These are phyloP conservation scores for Heliconius aoede DNA, from an alignment of 2,888 invertebrate species.

Conservation along the genomic window DNA sequence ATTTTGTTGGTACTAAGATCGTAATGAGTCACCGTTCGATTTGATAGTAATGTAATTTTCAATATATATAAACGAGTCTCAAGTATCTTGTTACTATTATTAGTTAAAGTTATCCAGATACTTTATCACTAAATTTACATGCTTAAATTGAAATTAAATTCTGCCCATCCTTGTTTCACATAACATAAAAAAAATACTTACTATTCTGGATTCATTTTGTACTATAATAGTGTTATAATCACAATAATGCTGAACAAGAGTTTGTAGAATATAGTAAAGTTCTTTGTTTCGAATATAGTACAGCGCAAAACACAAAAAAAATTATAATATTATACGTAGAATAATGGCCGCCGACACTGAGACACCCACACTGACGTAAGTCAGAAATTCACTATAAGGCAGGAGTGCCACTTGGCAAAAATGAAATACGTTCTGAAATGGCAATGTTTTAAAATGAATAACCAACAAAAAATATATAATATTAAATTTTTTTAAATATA, in stretches of 20 bases:
- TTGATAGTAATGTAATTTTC: conserved; percentile 18
- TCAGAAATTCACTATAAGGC: conserved; percentile 66
- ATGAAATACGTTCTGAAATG: conserved; percentile 67
- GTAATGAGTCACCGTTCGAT: conserved; percentile 73
- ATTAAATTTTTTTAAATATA: background rate
- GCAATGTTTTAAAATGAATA: background rate
- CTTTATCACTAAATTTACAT: conserved; percentile 63
- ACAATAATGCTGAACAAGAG: conserved; percentile 65
- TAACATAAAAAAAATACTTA: conserved; percentile 83
- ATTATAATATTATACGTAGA: conserved; percentile 77
- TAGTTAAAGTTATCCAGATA: conserved; percentile 7
- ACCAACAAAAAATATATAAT: background rate
- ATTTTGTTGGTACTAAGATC: conserved; percentile 66
- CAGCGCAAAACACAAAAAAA: conserved; percentile 76
- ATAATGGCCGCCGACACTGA: conserved; percentile 81
- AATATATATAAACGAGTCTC: background rate
- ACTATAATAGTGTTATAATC: conserved; percentile 70
- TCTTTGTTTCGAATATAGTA: conserved; percentile 70
- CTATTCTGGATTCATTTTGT: conserved; percentile 92
- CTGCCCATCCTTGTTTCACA: conserved; percentile 71
- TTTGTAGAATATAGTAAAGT: conserved; percentile 65
- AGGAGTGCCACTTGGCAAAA: conserved; percentile 83
- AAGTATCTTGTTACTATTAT: background rate
- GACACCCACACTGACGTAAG: conserved; percentile 83
- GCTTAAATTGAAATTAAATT: conserved; percentile 68